Base-by-base conservation (phyloP, 2,888 invertebrate genomes). In the Andrena marginata region DNA sequence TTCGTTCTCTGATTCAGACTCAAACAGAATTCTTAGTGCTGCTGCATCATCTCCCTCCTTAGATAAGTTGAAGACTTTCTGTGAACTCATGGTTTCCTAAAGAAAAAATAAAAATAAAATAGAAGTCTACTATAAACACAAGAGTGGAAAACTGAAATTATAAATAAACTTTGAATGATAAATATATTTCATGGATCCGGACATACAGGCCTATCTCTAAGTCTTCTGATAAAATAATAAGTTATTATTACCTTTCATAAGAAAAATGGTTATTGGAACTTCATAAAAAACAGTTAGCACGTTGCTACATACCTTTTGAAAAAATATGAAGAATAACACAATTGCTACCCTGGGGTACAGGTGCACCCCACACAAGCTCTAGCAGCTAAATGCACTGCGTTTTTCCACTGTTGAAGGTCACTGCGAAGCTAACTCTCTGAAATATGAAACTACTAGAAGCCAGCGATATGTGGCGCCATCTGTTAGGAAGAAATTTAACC, bases 1-100 rank as follows among this genome's bases (percentile, higher is more conserved):
- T 49, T 49, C 49, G 49, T 49, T 49, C 49, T 49, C 49, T 49
- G 49, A 49, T 49, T 49, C 49, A 49, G n/a, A 49, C 49, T 49
- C 49, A 49, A 49, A 49, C 49, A 49, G 49, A 49, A 49, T 49
- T 49, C n/a, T 49, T 49, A 49, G 49, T 49, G 49, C 16, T 49
- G 16, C 48, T 48, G 48, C 48, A 48, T 13, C 48, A 48, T 48
- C 48, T 48, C 48, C 48, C 48, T 48, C 48, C 48, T 48, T 48
- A 48, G 48, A 48, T 48, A 48, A 48, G 48, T 48, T 48, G 16
- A 49, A 49, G 49, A 49, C 49, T 49, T 49, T 49, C 49, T 49
- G 49, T 49, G 49, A 49, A 49, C 49, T 49, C 49, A 49, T 49
- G 49, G 49, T 49, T 49, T 49, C 49, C 49, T 49, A 49, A 49